These are phyloP conservation scores for Melanargia galathea DNA, from an alignment of 2,888 invertebrate species.

Conservation along the genomic window DNA sequence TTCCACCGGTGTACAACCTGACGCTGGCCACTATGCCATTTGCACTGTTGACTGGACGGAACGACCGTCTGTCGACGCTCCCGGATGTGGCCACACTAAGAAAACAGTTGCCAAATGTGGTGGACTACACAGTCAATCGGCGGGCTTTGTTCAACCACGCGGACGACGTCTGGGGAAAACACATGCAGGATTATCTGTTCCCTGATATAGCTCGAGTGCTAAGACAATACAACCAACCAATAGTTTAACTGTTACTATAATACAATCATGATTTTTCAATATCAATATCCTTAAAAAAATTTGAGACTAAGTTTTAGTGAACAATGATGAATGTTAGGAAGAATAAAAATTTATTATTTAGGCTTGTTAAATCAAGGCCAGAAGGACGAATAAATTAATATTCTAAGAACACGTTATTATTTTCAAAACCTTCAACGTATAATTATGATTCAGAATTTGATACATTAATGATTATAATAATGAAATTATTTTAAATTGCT, in stretches of 20 bases:
- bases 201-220: slow-evolving; percentile 45
- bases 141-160: slow-evolving; percentile 44
- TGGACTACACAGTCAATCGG: slow-evolving; percentile 40
- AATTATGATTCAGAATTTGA: no score
- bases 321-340: no score
- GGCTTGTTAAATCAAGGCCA: no score
- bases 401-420: no score
- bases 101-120: slow-evolving; percentile 45
- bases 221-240: slow-evolving; percentile 16
- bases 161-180: slow-evolving; percentile 46
- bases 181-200: slow-evolving; percentile 43
- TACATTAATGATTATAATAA: background rate
- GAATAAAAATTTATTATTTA: no score
- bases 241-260: no score
- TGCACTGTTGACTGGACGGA: slow-evolving; percentile 42
- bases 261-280: no score
- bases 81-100: slow-evolving; percentile 42
- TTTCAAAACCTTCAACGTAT: no score
- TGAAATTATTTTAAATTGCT: background rate
- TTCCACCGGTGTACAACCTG: slow-evolving; percentile 49
- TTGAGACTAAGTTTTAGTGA: no score
- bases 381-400: no score
- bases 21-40: slow-evolving; percentile 44
- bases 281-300: no score
- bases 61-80: slow-evolving; percentile 44